These are phyloP conservation scores for Heterochromis multidens DNA, from an alignment of 2,113 vertebrate genomes.

Conservation along the genomic window DNA sequence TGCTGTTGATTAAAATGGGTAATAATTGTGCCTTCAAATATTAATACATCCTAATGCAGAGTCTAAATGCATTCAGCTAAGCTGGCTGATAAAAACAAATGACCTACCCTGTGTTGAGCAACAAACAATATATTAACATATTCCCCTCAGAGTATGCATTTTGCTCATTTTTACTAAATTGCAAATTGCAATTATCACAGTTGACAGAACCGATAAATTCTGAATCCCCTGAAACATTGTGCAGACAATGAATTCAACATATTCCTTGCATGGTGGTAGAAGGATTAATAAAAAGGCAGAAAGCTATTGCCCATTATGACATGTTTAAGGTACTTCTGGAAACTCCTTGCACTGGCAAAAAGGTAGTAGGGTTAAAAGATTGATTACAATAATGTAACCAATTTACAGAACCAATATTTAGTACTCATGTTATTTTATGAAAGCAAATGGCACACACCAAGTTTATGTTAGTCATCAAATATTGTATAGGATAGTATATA, in stretches of 20 bases:
- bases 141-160: slow-evolving; percentile 5
- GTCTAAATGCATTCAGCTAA: slow-evolving; percentile 15
- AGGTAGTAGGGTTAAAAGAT: background rate
- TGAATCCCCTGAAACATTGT: slow-evolving; percentile 17
- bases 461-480: background rate
- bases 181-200: slow-evolving; percentile 51
- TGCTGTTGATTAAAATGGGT: background rate
- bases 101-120: slow-evolving; percentile 23
- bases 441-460: background rate
- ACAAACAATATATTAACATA: slow-evolving; percentile 42
- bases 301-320: background rate
- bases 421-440: background rate
- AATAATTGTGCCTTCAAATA: slow-evolving; percentile 16
- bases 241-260: slow-evolving; percentile 5
- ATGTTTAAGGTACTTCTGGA: background rate
- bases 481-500: background rate
- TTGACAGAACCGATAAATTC: slow-evolving; percentile 37
- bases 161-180: slow-evolving; percentile 33
- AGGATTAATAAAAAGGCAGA: slow-evolving; percentile 16
- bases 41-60: background rate
- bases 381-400: background rate
- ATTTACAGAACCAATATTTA: background rate
- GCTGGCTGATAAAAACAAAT: slow-evolving; percentile 44
- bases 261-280: slow-evolving; percentile 16
- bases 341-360: background rate